These are phyloP conservation scores for Taenaris catops DNA, from an alignment of 2,888 invertebrate species.

Conservation along the genomic window DNA sequence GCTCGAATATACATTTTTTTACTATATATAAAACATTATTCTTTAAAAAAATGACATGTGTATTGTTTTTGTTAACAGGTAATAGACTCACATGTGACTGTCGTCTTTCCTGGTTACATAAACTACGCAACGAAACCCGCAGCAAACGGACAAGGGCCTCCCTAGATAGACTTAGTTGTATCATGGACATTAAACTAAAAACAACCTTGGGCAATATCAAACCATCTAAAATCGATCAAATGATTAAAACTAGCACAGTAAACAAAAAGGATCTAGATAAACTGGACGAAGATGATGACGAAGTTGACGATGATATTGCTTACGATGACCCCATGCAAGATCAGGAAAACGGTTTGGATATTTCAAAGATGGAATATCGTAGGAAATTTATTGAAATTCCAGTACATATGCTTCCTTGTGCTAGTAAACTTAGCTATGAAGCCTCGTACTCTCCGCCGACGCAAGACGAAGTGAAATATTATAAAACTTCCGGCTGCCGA, in stretches of 20 bases:
- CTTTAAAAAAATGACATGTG: too few relatives aligned
- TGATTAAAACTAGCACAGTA: constrained; percentile 27
- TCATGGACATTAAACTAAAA: constrained; percentile 72
- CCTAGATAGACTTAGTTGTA: constrained; percentile 85
- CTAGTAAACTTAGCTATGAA: constrained; percentile 54
- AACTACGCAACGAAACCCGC: constrained; percentile 85
- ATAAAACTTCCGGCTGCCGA: constrained; percentile 49
- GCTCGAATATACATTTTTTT: too few relatives aligned
- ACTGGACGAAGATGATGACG: constrained; percentile 53
- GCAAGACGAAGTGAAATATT: constrained; percentile 70
- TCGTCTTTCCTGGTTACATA: constrained; percentile 88
- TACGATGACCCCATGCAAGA: constrained; percentile 68
- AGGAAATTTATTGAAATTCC: constrained; percentile 61
- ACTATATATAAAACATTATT: too few relatives aligned
- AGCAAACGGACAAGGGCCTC: constrained; percentile 83
- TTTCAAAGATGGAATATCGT: constrained; percentile 52
- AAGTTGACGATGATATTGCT: constrained; percentile 46
- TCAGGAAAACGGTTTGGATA: constrained; percentile 48
- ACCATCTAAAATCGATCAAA: constrained; percentile 32
- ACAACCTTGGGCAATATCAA: constrained; percentile 38
- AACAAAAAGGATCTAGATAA: constrained; percentile 34
- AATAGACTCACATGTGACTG: constrained; percentile 91
- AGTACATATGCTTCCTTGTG: constrained; percentile 55
- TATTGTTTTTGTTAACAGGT: constrained; percentile 73
- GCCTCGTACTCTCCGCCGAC: constrained; percentile 62